Evolutionary conservation across 2,888 invertebrate species (phyloP).

Genomic region (Drosophila setosimentum): DNA sequence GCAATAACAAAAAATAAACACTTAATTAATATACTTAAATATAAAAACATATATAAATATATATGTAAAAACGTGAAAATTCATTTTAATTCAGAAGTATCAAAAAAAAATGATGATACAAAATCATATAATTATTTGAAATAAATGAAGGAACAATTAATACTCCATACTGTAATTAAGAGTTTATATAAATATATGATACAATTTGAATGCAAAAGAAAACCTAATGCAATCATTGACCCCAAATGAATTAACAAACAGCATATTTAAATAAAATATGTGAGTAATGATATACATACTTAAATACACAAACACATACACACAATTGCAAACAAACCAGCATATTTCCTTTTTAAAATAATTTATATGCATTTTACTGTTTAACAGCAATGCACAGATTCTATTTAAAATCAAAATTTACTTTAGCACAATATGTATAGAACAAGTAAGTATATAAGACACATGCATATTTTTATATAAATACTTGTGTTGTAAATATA

Average conservation of each 20-base stretch:
- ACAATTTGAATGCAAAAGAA: conserved; percentile 27
- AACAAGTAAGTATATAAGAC: not conserved
- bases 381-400: conserved; percentile 16
- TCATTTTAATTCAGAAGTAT: not conserved
- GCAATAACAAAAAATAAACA: no score
- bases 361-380: conserved; percentile 21
- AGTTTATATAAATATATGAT: conserved; percentile 3
- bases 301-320: not conserved
- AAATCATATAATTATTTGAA: not conserved
- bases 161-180: no score
- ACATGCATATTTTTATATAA: conserved; percentile 1
- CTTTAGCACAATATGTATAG: conserved; percentile 1
- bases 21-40: not conserved
- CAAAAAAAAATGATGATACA: not conserved
- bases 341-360: conserved; percentile 6
- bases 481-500: conserved; percentile 10
- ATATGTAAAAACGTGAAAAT: no score
- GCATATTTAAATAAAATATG: conserved; percentile 65
- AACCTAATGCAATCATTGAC: conserved; percentile 63
- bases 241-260: conserved; percentile 47
- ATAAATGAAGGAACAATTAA: conserved; percentile 12
- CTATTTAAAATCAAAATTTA: conserved; percentile 23
- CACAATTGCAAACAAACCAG: conserved; percentile 16
- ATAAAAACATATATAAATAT: not conserved
- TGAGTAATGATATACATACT: conserved; percentile 40